Percentiles rank a stretch among this genome's conserved stretches.
phyloP scores from a whole-genome alignment of 2,797 vertebrate species.

The Setipinna tenuifilis region DNA sequence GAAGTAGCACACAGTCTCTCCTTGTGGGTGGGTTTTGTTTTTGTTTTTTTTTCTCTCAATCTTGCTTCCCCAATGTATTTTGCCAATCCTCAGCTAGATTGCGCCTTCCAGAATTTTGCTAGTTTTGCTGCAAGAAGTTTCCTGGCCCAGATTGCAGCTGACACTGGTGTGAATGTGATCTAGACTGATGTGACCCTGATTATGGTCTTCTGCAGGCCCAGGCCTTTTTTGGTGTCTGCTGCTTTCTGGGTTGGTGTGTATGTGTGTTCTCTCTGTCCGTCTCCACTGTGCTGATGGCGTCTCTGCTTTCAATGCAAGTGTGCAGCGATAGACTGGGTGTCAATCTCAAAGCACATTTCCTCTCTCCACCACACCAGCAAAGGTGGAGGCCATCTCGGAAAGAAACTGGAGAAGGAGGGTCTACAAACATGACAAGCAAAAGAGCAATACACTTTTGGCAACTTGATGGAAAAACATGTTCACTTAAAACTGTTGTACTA shows the following conservation, averaged over 20 bases:
- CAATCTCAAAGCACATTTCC: constrained; percentile 60
- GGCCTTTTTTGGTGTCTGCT: constrained; percentile 51
- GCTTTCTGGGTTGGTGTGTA: constrained; percentile 22
- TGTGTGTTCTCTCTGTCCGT: constrained; percentile 30
- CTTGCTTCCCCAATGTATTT: constrained; percentile 40
- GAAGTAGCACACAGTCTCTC: constrained; percentile 40
- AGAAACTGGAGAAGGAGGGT: constrained; percentile 40
- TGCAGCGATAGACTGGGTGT: background rate
- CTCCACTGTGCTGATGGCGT: constrained; percentile 60
- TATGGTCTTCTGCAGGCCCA: background rate
- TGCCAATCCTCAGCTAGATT: constrained; percentile 39
- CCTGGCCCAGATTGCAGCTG: background rate
- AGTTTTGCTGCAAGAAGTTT: constrained; percentile 33
- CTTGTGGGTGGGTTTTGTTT: constrained; percentile 50
- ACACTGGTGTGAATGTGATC: background rate
- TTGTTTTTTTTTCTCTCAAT: constrained; percentile 50
- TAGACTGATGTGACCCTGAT: background rate
- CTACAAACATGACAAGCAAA: constrained; percentile 61
- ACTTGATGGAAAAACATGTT: constrained; percentile 64
- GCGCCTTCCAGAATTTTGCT: constrained; percentile 46
- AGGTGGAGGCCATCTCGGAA: constrained; percentile 53
- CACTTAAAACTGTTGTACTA: constrained; percentile 71
- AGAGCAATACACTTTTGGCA: constrained; percentile 66
- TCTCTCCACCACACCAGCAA: constrained; percentile 50
- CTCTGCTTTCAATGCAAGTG: constrained; percentile 38